Evolutionary conservation across 2,888 invertebrate species (phyloP), one percentile per base, ranked within the genome.

Genomic region (Nymphalis c-album): DNA sequence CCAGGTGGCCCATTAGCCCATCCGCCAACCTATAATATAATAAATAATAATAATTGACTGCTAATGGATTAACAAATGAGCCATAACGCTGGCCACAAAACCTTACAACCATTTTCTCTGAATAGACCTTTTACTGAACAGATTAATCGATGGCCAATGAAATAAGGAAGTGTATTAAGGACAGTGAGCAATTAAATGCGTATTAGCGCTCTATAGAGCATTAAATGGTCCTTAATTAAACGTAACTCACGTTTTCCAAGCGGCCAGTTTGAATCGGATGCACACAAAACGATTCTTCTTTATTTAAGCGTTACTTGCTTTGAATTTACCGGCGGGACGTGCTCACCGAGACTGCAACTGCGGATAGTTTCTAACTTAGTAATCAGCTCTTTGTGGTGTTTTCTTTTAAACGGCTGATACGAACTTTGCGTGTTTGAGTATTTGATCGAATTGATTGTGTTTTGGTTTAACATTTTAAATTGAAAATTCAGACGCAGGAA

Each of bases 241-340:
- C 26, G 50, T 63, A 63, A 51, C 51, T 64, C 61, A 61, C 63
- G 63, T 60, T 61, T 57, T 45, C 48, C 63, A 58, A 61, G 31
- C 55, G 63, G 31, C 13, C 8, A 31, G 57, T 40, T 40, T n/a
- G 40, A 17, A 67, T 67, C 64, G 61, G 62, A 61, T 67, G 67
- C 61, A 67, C 66, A 63, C 55, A 51, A n/a, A 65, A 63, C 68
- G 61, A 60, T 72, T 64, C 62, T 69, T 67, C 73, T 70, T 73
- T 73, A 72, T 74, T 74, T 74, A 74, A 59, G 63, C 35, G 57
- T 57, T 65, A 65, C 71, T 61, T 69, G 70, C 71, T 71, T 72
- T 66, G 66, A 68, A 74, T 73, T 73, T 74, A 75, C 74, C 59
- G 71, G 63, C 57, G 58, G 66, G 61, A 75, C 75, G 74, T 75